These are phyloP conservation scores for Apamea monoglypha DNA, from an alignment of 2,888 invertebrate genomes.

Conservation along the genomic window DNA sequence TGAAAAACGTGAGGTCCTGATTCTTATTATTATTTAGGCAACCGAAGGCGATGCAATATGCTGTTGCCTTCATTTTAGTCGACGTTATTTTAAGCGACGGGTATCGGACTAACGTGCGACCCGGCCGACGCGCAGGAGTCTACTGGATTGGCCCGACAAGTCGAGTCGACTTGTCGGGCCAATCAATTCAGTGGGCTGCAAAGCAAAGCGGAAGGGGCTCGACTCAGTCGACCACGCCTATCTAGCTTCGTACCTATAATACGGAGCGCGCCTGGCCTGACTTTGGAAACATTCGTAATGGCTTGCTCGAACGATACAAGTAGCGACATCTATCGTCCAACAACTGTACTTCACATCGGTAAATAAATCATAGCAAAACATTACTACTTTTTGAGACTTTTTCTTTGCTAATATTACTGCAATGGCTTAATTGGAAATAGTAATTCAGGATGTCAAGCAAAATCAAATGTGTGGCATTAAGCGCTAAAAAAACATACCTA, in stretches of 20 bases:
- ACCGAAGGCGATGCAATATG: background rate
- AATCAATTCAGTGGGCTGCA: background rate
- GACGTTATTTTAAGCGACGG: background rate
- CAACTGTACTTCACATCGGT: constrained; percentile 26
- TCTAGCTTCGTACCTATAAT: background rate
- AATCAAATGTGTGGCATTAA: constrained; percentile 13
- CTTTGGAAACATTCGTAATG: background rate
- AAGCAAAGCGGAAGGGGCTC: background rate
- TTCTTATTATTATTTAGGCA: background rate
- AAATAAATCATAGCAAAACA: background rate
- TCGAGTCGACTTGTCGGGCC: background rate
- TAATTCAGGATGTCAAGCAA: constrained; percentile 10
- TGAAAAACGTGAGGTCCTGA: background rate
- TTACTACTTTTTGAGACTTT: background rate
- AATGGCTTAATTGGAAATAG: background rate
- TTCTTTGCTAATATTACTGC: background rate
- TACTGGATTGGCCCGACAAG: background rate
- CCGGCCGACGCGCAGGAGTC: background rate
- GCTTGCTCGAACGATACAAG: constrained; percentile 5
- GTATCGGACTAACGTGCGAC: background rate
- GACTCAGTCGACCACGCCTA: background rate
- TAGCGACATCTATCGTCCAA: constrained; percentile 60
- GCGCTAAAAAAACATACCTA: constrained; percentile 25
- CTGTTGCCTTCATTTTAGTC: background rate
- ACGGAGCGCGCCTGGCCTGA: background rate